A percentile compares a stretch with the other conserved stretches of the same genome.
These are phyloP conservation scores for Oreochromis mossambicus DNA, from an alignment of 2,797 vertebrate species.

Conservation along the genomic window DNA sequence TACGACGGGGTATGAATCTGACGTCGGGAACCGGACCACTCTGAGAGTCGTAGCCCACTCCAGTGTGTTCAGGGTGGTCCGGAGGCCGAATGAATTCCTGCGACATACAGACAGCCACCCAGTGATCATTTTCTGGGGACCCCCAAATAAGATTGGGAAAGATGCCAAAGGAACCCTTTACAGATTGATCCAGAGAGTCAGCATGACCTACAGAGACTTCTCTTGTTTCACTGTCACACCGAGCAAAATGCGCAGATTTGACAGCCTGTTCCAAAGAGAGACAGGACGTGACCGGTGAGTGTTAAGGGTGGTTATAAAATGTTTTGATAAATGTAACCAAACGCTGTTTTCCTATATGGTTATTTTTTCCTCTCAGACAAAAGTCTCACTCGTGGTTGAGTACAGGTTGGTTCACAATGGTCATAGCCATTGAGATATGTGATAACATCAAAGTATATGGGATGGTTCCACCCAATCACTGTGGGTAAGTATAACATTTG, in stretches of 20 bases:
- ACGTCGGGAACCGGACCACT: constrained; percentile 89
- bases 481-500: constrained; percentile 77
- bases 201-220: constrained; percentile 81
- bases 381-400: constrained; percentile 96
- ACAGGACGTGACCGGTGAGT: constrained; percentile 91
- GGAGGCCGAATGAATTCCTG: constrained; percentile 86
- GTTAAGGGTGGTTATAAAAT: not conserved
- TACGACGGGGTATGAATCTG: constrained; percentile 80
- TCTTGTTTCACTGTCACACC: constrained; percentile 83
- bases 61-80: constrained; percentile 89
- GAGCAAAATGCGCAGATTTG: constrained; percentile 89
- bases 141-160: constrained; percentile 86
- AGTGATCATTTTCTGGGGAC: constrained; percentile 93
- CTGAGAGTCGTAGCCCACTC: constrained; percentile 93
- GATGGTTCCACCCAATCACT: constrained; percentile 93
- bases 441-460: constrained; percentile 92
- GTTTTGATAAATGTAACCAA: not conserved
- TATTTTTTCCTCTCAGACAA: constrained; percentile 71
- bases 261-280: constrained; percentile 88
- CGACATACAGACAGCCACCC: constrained; percentile 75
- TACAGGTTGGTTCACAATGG: constrained; percentile 99
- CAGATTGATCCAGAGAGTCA: constrained; percentile 87
- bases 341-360: not conserved
- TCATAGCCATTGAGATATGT: constrained; percentile 91
- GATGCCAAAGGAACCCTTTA: constrained; percentile 82